Evolutionary conservation across 2,113 vertebrate genomes (phyloP).

Genomic region (Heliornis fulica): DNA sequence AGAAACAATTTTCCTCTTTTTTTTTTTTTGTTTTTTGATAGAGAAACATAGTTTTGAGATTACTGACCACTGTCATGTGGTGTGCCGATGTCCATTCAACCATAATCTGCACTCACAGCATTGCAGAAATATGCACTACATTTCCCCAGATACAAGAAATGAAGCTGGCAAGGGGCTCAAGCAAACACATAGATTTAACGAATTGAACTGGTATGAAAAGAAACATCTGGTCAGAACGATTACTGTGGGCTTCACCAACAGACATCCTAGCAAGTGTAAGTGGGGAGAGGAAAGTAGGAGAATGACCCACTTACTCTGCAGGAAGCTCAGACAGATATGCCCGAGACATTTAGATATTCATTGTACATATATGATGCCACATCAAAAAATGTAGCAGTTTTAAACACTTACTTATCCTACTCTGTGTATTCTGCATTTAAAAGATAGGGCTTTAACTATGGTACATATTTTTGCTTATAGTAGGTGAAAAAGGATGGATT

Average conservation of each 20-base stretch:
- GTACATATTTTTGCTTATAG: background rate
- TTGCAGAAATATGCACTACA: background rate
- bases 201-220: background rate
- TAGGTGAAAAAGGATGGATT: background rate
- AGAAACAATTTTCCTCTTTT: background rate
- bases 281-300: background rate
- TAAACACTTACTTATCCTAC: background rate
- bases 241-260: background rate
- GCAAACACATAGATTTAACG: rapidly evolving
- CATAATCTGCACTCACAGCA: background rate
- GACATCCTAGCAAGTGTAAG: too few relatives aligned
- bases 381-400: background rate
- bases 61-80: background rate
- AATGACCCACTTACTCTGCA: background rate
- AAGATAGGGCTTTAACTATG: background rate
- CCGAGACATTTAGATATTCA: background rate
- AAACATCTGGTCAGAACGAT: background rate
- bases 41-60: background rate
- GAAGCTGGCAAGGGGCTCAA: background rate
- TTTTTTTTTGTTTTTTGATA: background rate
- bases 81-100: background rate
- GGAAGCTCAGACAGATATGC: background rate
- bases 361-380: background rate
- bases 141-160: background rate
- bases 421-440: background rate